Evolutionary conservation across 2,888 invertebrate genomes (phyloP).

Genomic region (Agriopis leucophaearia): DNA sequence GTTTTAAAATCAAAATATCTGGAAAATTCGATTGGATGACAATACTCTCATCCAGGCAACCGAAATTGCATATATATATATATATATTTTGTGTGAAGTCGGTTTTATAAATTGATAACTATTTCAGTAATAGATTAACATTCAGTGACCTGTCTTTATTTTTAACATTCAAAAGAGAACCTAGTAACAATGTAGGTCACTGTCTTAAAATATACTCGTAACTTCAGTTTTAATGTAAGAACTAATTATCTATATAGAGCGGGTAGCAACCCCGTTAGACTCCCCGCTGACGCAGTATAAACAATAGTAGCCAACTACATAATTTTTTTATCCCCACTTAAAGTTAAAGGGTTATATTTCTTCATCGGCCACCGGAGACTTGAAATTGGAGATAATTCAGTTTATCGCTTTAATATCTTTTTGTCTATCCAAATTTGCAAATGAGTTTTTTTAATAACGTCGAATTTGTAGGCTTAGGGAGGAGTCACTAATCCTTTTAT

Average conservation of each 20-base stretch:
- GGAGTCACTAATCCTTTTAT: constrained; percentile 71
- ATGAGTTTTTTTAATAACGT: constrained; percentile 85
- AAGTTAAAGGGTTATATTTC: constrained; percentile 51
- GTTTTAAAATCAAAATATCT: too few relatives aligned
- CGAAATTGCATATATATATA: too few relatives aligned
- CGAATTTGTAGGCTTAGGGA: constrained; percentile 75
- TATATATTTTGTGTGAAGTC: too few relatives aligned
- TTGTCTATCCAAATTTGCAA: constrained; percentile 85
- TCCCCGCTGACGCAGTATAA: constrained; percentile 19
- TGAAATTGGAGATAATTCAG: constrained; percentile 73
- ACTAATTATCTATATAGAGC: constrained; percentile 27
- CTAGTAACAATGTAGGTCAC: too few relatives aligned
- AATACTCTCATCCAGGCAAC: too few relatives aligned
- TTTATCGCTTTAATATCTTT: constrained; percentile 83
- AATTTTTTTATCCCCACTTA: constrained; percentile 44
- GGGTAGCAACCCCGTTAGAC: constrained; percentile 33
- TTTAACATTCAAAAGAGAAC: too few relatives aligned
- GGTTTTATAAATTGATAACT: too few relatives aligned
- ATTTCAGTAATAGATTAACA: too few relatives aligned
- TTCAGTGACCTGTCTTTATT: too few relatives aligned
- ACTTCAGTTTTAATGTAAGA: not conserved
- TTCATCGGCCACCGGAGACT: constrained; percentile 66
- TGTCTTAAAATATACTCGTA: too few relatives aligned
- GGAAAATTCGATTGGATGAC: too few relatives aligned
- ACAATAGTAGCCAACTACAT: constrained; percentile 30